Conservation (phyloP, 64 coral and sea anemone species). For the Montipora efflorescens region DNA sequence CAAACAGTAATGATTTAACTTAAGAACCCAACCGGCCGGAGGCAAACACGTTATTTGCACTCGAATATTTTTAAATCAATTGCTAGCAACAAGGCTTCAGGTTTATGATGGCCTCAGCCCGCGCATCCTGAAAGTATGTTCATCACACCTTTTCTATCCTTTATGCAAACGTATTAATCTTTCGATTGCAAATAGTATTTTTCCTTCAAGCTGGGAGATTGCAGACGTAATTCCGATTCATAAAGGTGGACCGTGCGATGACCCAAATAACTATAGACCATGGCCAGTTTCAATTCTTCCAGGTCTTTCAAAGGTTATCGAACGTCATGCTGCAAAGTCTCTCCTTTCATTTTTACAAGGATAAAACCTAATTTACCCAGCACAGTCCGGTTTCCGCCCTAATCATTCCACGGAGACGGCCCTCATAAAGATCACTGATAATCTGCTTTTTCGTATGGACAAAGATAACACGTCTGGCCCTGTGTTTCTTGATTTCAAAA, state of each 20-base stretch:
- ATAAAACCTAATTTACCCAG: neutral
- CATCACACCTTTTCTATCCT: neutral
- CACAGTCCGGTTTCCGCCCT: slow-evolving; percentile 9
- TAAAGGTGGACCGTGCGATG: neutral
- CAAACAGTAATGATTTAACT: too few species aligned
- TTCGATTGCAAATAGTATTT: neutral
- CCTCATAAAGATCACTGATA: too few species aligned
- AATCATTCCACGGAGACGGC: slow-evolving; percentile 1
- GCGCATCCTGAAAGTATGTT: neutral
- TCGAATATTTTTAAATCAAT: neutral
- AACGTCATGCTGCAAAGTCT: neutral
- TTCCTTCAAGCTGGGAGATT: slow-evolving; percentile 17
- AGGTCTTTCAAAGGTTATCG: slow-evolving; percentile 14
- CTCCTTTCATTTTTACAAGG: slow-evolving; percentile 7
- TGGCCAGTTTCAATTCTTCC: slow-evolving; percentile 5
- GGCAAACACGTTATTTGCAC: too few species aligned
- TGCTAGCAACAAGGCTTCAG: slow-evolving; percentile 28
- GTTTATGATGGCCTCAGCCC: slow-evolving; percentile 13
- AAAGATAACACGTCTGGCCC: slow-evolving; percentile 3
- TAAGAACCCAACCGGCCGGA: too few species aligned
- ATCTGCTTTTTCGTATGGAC: neutral
- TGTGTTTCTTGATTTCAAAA: slow-evolving; percentile 24
- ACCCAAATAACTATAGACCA: slow-evolving; percentile 29
- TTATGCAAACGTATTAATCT: slow-evolving; percentile 13
- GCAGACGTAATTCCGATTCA: slow-evolving; percentile 3